Evolutionary conservation across 1,140 invertebrate species (phyloP), one percentile per base, ranked within the genome.

Genomic region (Prorops nasuta): DNA sequence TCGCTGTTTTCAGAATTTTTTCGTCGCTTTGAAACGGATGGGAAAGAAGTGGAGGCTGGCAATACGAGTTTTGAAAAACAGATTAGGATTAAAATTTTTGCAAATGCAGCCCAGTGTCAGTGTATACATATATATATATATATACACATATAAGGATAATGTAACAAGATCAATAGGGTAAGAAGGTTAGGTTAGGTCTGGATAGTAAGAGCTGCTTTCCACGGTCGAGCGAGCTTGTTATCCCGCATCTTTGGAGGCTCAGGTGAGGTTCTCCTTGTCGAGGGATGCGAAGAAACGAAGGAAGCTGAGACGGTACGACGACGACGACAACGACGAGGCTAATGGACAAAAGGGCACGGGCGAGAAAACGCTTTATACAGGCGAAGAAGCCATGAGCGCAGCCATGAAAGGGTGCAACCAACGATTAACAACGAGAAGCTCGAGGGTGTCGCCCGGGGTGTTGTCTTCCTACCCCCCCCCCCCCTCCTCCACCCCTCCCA

Each of bases 321-420:
- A 51, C 21, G 35, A 54, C 51, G 58, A 48, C n/a, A 52, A 47
- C 58, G 67, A 69, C 59, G 63, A 68, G 60, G 67, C 67, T 71
- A 70, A 69, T 70, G 66, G 67, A 70, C 66, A 65, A 69, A 63
- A 63, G 59, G 63, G 62, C 56, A 65, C 49, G 45, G 55, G 49
- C 58, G 67, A 63, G 67, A 63, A 67, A 69, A 64, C 63, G 59
- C 16, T 40, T 36, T 42, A 51, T 32, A 50, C 34, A 44, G 42
- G 40, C 14, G 40, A 40, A 31, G n/a, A n/a, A n/a, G n/a, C n/a
- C n/a, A 49, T 43, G 50, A 51, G 36, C 54, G 55, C 34, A 52
- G 50, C 53, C 54, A 57, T 67, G 69, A 70, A 70, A 70, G 64
- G 67, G 67, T 71, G 66, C 67, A 71, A 71, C 67, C 64, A 69